Conservation (phyloP, 2,113 vertebrate species). For the Equus quagga region DNA sequence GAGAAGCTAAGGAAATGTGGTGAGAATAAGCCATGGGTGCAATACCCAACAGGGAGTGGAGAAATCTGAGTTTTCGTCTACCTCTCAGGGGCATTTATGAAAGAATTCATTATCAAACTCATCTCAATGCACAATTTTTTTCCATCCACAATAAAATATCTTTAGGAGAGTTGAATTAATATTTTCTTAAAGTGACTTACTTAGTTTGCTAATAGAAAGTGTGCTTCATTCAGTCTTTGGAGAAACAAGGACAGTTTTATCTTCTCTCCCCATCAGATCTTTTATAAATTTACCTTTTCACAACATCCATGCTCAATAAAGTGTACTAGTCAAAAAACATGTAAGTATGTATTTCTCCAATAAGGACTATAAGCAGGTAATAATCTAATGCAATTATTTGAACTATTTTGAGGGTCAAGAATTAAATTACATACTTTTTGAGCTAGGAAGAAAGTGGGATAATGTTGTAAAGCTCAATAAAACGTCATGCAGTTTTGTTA, state of each 20-base stretch:
- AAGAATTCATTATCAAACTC: neutral
- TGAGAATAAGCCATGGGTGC: neutral
- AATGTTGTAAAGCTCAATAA: neutral
- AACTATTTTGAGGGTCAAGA: neutral
- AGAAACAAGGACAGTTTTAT: neutral
- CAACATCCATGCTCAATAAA: neutral
- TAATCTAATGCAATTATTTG: conserved; percentile 11
- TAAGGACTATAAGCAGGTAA: neutral
- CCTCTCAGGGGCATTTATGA: neutral
- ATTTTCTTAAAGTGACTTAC: neutral
- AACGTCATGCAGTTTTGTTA: neutral
- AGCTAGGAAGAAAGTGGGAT: neutral
- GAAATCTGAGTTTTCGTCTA: neutral
- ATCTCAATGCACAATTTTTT: neutral
- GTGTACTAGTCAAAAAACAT: neutral
- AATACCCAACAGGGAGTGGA: neutral
- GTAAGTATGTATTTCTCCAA: neutral
- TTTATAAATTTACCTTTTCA: neutral
- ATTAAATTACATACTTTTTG: conserved; percentile 1
- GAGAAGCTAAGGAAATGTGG: neutral
- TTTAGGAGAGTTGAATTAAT: neutral
- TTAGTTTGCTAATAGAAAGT: neutral
- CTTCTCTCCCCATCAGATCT: neutral
- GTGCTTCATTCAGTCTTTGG: neutral
- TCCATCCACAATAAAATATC: neutral